Evolutionary conservation across 1,140 invertebrate species (phyloP).

Genomic region (Heterodera schachtii): DNA sequence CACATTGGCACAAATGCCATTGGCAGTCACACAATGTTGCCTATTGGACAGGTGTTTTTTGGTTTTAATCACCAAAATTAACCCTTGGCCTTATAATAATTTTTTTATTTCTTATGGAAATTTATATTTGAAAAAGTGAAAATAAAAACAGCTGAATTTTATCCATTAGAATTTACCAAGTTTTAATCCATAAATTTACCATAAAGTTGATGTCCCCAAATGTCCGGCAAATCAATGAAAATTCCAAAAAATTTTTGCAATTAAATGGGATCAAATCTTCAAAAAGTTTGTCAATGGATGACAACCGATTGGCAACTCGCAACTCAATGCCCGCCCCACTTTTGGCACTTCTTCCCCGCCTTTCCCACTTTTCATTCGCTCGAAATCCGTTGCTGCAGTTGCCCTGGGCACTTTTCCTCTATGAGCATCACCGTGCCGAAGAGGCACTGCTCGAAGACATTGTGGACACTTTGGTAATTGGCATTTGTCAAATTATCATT

Average conservation of each 20-base stretch:
- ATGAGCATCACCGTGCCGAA: constrained; percentile 22
- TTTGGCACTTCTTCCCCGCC: constrained; percentile 35
- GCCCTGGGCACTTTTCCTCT: constrained; percentile 45
- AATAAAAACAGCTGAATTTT: too few species aligned
- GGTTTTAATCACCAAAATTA: background rate
- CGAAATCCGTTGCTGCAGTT: constrained; percentile 45
- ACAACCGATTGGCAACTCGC: constrained; percentile 39
- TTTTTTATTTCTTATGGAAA: too few species aligned
- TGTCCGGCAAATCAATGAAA: too few species aligned
- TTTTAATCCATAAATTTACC: too few species aligned
- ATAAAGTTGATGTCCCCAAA: too few species aligned
- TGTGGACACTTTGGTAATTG: background rate
- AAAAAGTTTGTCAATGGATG: constrained; percentile 37
- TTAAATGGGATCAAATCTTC: too few species aligned
- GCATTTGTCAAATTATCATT: too few species aligned
- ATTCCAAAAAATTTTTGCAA: background rate
- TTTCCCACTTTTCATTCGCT: constrained; percentile 38
- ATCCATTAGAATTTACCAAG: too few species aligned
- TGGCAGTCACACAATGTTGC: constrained; percentile 50
- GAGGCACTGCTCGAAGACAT: background rate
- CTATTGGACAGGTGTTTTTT: constrained; percentile 37
- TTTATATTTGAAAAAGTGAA: too few species aligned
- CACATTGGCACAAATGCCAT: constrained; percentile 37
- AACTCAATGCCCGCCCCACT: constrained; percentile 47
- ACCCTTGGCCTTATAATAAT: too few species aligned